Conservation (phyloP, 2,888 invertebrate genomes). For the Lapara coniferarum region DNA sequence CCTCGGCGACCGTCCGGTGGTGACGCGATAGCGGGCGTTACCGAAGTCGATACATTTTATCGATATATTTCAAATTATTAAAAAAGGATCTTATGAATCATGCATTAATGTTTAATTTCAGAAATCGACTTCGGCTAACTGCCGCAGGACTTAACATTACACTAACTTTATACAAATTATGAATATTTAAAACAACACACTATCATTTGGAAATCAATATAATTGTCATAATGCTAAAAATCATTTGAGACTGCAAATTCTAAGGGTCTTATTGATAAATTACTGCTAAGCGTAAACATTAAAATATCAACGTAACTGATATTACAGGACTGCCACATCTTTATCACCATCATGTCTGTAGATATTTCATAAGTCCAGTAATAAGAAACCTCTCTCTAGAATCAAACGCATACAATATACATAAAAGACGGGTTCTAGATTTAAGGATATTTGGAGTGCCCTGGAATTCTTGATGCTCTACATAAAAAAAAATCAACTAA, state of each 20-base stretch:
- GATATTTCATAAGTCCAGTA: no score
- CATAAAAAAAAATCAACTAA: no score
- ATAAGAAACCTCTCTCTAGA: no score
- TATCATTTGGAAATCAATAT: slow-evolving; percentile 18
- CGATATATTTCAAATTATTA: background rate
- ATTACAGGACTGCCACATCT: no score
- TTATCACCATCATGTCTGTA: no score
- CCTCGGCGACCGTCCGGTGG: slow-evolving; percentile 19
- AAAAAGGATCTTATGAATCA: background rate
- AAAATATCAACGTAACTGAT: no score
- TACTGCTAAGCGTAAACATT: no score
- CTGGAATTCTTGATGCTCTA: no score
- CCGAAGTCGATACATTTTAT: slow-evolving; percentile 16
- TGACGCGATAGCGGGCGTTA: slow-evolving; percentile 13
- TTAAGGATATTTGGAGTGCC: no score
- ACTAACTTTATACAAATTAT: slow-evolving; percentile 16
- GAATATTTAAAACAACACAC: slow-evolving; percentile 17
- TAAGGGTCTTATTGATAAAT: background rate
- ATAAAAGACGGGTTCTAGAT: no score
- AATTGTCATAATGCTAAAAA: background rate
- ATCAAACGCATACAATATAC: no score
- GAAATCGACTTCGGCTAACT: slow-evolving; percentile 12
- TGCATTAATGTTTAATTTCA: background rate
- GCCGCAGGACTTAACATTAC: slow-evolving; percentile 10
- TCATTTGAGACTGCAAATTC: background rate